phyloP scores from a whole-genome alignment of 2,113 vertebrate species.

The Sorex fumeus region DNA sequence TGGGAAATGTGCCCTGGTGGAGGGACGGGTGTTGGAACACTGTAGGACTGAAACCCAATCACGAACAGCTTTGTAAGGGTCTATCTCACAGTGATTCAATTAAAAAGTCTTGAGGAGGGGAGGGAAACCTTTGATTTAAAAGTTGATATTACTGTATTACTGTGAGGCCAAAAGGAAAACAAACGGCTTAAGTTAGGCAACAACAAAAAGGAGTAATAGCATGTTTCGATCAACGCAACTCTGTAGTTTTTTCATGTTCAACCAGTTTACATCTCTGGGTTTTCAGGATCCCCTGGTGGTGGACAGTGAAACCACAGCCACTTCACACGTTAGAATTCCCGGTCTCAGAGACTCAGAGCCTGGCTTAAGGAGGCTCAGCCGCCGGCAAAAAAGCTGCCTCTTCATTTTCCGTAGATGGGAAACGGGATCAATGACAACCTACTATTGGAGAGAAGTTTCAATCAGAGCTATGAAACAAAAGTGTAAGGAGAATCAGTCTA shows the following conservation, averaged over 20 bases:
- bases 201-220: not conserved
- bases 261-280: not conserved
- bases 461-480: not conserved
- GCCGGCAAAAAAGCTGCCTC: not conserved
- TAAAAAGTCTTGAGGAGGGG: too few species aligned
- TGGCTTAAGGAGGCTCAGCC: not conserved
- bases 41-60: too few species aligned
- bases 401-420: not conserved
- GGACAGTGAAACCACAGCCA: not conserved
- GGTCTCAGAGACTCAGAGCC: not conserved
- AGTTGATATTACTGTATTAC: not conserved
- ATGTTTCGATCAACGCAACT: not conserved
- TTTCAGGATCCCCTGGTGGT: not conserved
- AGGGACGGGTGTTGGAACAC: too few species aligned
- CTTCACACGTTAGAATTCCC: not conserved
- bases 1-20: too few species aligned
- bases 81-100: too few species aligned
- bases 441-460: not conserved
- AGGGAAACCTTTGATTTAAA: not conserved
- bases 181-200: constrained; percentile 20
- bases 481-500: not conserved
- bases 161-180: not conserved
- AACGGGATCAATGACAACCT: not conserved
- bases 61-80: too few species aligned
- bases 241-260: not conserved